phyloP scores from a whole-genome alignment of 2,797 vertebrate species.

The Pteropus rufus region DNA sequence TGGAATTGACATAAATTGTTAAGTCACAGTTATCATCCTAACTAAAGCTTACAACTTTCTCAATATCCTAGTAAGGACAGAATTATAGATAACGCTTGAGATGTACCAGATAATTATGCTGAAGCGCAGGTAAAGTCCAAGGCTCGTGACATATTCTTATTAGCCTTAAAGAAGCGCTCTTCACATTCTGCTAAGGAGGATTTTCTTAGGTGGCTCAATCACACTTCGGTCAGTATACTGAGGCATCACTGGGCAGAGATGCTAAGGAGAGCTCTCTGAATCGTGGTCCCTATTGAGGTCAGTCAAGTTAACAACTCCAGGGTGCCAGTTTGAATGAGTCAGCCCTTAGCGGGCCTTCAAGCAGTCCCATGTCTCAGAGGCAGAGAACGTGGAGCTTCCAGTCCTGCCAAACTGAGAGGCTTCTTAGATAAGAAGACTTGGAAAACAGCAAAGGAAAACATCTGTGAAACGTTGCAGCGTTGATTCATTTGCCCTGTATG shows the following conservation, averaged over 20 bases:
- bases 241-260: not conserved
- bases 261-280: not conserved
- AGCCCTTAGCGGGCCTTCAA: not conserved
- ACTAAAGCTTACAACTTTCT: not conserved
- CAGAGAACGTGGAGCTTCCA: not conserved
- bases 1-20: not conserved
- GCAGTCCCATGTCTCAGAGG: not conserved
- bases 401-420: not conserved
- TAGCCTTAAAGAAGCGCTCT: not conserved
- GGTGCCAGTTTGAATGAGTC: not conserved
- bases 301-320: not conserved
- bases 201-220: not conserved
- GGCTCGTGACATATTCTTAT: not conserved
- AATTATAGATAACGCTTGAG: not conserved
- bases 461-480: not conserved
- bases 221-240: fast-evolving
- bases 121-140: not conserved
- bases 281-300: fast-evolving
- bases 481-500: not conserved
- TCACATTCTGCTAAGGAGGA: not conserved
- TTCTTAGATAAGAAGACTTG: not conserved
- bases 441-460: not conserved
- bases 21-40: not conserved
- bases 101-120: not conserved
- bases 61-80: not conserved